Base-by-base conservation (phyloP, 2,797 vertebrate genomes). In the Limnodromus scolopaceus region DNA sequence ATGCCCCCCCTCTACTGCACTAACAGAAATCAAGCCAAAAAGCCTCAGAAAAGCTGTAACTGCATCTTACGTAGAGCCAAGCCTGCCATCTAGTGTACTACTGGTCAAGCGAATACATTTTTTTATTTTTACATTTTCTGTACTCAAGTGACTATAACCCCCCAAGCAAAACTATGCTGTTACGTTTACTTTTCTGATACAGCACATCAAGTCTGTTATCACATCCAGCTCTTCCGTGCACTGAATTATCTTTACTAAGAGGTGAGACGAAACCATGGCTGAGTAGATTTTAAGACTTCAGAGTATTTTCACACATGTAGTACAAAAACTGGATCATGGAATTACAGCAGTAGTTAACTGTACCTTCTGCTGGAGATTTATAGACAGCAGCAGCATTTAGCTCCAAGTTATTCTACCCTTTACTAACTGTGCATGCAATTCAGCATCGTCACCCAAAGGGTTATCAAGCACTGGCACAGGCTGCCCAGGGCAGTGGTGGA, bases 71-170 rank as follows among this genome's bases (percentile, higher is more conserved):
- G 0, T 3, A 9, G 10, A 43, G 53, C 18, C 87, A 87, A 90
- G 61, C 15, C 89, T 92, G 93, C 88, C 94, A 89, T 14, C 87
- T 91, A 81, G 61, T 10, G 96, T 48, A 20, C 41, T 45, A 11
- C 2, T 8, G 4, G 7, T 25, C 45, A 46, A 30, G 14, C 4
- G 1, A 36, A 2, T 1, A 0, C 3, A 6, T 7, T 9, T 8
- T 23, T 32, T 18, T 4, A 5, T 18, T 71, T 36, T 16, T 13
- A 39, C 1, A 0, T 43, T 69, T 43, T 15, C 43, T 32, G 14
- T 27, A 3, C 0, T 6, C 19, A 7, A 18, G 28, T 2, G 12
- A n/a, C 43, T 39, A 15, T 24, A n/a, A 57, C 4, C 4, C 19
- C 13, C 19, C 11, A 11, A 57, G 65, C 28, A 68, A 19, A 80